Percentiles rank a stretch among this genome's conserved stretches.
Conservation (phyloP, 2,113 vertebrate genomes). For the Cyanoderma ruficeps region DNA sequence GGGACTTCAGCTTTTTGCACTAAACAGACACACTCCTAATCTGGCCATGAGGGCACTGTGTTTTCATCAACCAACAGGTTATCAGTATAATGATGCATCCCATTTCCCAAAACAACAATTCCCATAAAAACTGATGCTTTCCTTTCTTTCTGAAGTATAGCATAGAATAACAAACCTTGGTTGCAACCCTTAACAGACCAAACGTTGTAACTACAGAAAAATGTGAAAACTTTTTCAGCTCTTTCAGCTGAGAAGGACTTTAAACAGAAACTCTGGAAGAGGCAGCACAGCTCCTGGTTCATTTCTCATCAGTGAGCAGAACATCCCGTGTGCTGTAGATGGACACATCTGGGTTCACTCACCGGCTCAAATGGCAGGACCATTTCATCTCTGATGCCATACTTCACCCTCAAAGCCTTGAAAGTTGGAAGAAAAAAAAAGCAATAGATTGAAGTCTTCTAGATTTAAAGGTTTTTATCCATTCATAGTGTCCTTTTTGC, state of each 20-base stretch:
- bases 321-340: neutral
- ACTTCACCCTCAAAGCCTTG: constrained; percentile 90
- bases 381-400: constrained; percentile 94
- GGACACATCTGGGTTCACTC: neutral
- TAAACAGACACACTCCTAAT: neutral
- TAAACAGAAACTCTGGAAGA: neutral
- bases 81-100: neutral
- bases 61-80: neutral
- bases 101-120: neutral
- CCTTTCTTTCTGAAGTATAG: neutral
- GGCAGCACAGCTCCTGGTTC: neutral
- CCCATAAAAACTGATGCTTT: neutral
- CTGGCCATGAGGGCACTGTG: neutral
- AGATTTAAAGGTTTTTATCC: neutral
- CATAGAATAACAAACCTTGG: neutral
- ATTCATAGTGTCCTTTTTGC: neutral
- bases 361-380: constrained; percentile 95
- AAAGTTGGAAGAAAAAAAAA: constrained; percentile 1
- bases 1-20: neutral
- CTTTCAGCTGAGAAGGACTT: neutral
- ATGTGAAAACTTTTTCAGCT: neutral
- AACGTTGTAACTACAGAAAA: neutral
- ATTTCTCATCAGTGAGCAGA: neutral
- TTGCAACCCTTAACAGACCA: neutral
- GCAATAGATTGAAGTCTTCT: neutral